A percentile compares a stretch with the other conserved stretches of the same genome.
Evolutionary conservation across 2,888 invertebrate genomes (phyloP).

Genomic region (Tetranychus truncatus): DNA sequence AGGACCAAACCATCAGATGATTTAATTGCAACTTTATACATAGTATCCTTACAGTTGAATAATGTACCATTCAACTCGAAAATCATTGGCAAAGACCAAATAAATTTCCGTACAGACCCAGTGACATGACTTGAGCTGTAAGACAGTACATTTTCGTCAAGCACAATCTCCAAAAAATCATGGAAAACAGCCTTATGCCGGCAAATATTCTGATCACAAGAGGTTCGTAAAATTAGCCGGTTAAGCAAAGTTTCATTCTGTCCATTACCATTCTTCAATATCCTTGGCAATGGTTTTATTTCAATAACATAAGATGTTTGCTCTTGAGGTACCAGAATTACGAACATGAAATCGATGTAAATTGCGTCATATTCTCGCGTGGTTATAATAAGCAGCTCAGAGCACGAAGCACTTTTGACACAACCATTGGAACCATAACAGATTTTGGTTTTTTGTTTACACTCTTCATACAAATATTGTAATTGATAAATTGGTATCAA

Average conservation of each 20-base stretch:
- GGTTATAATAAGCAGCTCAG: neutral
- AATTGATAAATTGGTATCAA: neutral
- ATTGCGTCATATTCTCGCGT: neutral
- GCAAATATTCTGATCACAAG: neutral
- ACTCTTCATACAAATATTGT: neutral
- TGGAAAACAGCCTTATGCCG: neutral
- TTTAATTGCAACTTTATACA: neutral
- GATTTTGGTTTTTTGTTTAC: neutral
- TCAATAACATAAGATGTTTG: neutral
- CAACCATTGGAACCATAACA: neutral
- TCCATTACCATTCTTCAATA: neutral
- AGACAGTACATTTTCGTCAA: neutral
- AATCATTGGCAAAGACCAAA: neutral
- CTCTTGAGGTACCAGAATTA: neutral
- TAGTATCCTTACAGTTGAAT: neutral
- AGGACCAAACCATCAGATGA: neutral
- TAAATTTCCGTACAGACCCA: neutral
- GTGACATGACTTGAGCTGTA: neutral
- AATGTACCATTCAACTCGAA: neutral
- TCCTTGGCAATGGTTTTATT: neutral
- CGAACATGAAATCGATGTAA: neutral
- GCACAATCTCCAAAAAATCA: neutral
- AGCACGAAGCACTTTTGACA: neutral
- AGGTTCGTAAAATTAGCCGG: neutral
- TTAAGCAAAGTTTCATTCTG: neutral